Evolutionary conservation across 2,888 invertebrate genomes (phyloP), one percentile per base, ranked within the genome.

Genomic region (Lasioglossum figueresi): DNA sequence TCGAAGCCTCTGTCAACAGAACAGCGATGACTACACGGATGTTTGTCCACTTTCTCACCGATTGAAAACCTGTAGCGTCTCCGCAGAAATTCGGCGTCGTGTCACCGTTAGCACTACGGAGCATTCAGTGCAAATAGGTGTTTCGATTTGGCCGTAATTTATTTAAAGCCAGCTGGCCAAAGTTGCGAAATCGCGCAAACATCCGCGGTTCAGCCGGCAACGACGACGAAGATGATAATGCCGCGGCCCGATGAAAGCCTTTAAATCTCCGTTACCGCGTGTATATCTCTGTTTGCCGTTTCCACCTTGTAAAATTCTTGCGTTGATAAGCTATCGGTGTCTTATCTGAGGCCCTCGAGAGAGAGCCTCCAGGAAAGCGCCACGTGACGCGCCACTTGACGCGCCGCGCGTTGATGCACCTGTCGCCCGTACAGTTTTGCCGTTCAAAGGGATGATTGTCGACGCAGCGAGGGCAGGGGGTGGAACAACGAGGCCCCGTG

Each of bases 211-310:
- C 63, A 14, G 31, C 63, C 23, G 48, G 48, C 45, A 43, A 43
- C 43, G 14, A 37, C 37, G 56, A 12, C 27, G 59, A 14, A 4
- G 14, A 16, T 5, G 27, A 43, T 31, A 31, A 40, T 31, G 45
- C 31, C 45, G 72, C 45, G 27, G 27, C 6, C 19, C 43, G 43
- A 19, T 8, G 71, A 27, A 72, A 72, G 71, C 16, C 19, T 66
- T 63, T 66, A 37, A 72, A 73, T 73, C 43, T 31, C 31, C 40
- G 66, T 23, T 14, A 37, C 45, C 1, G 16, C 5, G 31, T 59
- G 79, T 84, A 82, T 84, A 63, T 63, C 31, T 82, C 89, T 83
- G 74, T 89, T 87, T 85, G 43, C 76, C 56, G 77, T 68, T 80
- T 59, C 76, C 45, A 66, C 10, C 48, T 45, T 72, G 71, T 76